Conservation (phyloP, 1,140 invertebrate species). For the Bombus picipes region DNA sequence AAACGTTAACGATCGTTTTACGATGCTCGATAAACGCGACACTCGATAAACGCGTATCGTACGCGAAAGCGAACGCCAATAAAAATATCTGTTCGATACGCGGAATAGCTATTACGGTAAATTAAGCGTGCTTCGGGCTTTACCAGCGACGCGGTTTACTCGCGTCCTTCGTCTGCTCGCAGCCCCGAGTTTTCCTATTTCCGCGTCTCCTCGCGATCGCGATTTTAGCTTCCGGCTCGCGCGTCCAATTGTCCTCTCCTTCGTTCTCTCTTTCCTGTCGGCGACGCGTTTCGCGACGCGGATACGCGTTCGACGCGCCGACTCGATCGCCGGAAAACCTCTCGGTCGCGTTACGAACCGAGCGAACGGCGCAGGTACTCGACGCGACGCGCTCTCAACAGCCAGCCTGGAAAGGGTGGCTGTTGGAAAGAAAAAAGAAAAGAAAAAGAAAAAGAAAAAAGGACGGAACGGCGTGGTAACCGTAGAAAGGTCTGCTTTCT, state of each 20-base stretch:
- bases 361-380: background rate
- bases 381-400: background rate
- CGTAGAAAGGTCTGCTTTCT: constrained; percentile 66
- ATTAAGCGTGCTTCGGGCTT: constrained; percentile 17
- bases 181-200: fast-evolving
- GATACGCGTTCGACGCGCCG: too few relatives aligned
- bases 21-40: constrained; percentile 46
- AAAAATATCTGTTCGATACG: constrained; percentile 46
- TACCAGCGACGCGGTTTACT: background rate
- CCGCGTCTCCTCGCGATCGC: fast-evolving
- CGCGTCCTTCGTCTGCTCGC: background rate
- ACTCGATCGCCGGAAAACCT: too few relatives aligned
- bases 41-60: constrained; percentile 36
- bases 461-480: constrained; percentile 45
- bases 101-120: constrained; percentile 40
- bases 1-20: constrained; percentile 65
- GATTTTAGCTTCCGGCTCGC: too few relatives aligned
- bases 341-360: too few relatives aligned
- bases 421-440: too few relatives aligned
- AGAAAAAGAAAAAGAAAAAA: too few relatives aligned
- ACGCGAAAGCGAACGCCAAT: constrained; percentile 54
- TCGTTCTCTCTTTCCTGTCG: too few relatives aligned
- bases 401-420: constrained; percentile 1
- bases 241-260: fast-evolving
- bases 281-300: too few relatives aligned